Evolutionary conservation across 2,797 vertebrate species (phyloP).

Genomic region (Hemitrygon akajei): DNA sequence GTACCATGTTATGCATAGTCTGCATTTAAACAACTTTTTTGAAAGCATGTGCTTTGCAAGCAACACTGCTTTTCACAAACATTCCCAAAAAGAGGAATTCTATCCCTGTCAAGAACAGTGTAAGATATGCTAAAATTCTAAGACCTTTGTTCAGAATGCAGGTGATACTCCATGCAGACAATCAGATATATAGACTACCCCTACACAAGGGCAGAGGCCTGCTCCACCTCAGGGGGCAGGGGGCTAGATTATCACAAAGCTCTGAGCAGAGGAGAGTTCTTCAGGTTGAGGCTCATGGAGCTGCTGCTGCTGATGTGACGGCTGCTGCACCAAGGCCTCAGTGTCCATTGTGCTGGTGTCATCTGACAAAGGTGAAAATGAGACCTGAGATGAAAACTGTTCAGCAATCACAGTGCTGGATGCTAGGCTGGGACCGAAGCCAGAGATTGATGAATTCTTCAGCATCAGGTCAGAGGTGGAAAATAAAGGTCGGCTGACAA

Average conservation of each 20-base stretch:
- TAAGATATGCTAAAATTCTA: slow-evolving; percentile 54
- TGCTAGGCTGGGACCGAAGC: slow-evolving; percentile 49
- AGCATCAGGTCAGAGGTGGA: slow-evolving; percentile 66
- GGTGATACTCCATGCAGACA: slow-evolving; percentile 79
- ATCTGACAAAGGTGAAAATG: slow-evolving; percentile 65
- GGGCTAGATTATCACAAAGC: slow-evolving; percentile 70
- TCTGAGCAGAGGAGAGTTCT: slow-evolving; percentile 64
- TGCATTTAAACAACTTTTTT: slow-evolving; percentile 58
- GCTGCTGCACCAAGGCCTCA: slow-evolving; percentile 57
- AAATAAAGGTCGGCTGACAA: slow-evolving; percentile 70
- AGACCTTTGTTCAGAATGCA: slow-evolving; percentile 55
- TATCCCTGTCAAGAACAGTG: slow-evolving; percentile 66
- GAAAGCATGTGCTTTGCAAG: slow-evolving; percentile 53
- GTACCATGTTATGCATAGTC: slow-evolving; percentile 72
- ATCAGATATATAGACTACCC: slow-evolving; percentile 53
- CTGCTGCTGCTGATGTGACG: slow-evolving; percentile 52
- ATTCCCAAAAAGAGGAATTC: slow-evolving; percentile 53
- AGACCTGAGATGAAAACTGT: slow-evolving; percentile 76
- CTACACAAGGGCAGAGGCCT: slow-evolving; percentile 64
- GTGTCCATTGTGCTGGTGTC: slow-evolving; percentile 76
- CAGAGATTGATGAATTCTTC: slow-evolving; percentile 61
- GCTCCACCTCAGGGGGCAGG: slow-evolving; percentile 57
- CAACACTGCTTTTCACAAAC: slow-evolving; percentile 63
- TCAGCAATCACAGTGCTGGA: slow-evolving; percentile 62
- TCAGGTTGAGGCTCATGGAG: slow-evolving; percentile 57